Conservation (phyloP, 2,888 invertebrate species). For the Hipparchia semele region DNA sequence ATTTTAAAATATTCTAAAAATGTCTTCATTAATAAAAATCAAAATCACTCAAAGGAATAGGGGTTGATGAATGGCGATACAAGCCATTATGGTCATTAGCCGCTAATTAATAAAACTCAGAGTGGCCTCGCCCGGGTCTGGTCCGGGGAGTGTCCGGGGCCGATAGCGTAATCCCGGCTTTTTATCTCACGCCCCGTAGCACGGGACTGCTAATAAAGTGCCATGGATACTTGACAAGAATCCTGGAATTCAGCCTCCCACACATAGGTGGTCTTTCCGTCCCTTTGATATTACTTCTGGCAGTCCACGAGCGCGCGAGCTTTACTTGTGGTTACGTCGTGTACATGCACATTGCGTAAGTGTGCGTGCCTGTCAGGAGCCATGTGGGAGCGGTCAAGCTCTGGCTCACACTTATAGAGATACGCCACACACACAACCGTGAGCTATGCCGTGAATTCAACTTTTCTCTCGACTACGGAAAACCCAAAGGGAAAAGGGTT, state of each 20-base stretch:
- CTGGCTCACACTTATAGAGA: no score
- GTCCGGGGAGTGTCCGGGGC: slow-evolving; percentile 46
- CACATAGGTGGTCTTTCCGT: no score
- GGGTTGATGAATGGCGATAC: slow-evolving; percentile 20
- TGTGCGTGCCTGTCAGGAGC: no score
- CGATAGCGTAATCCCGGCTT: slow-evolving; percentile 64
- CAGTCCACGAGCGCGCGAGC: no score
- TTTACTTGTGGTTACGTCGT: no score
- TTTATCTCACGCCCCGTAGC: slow-evolving; percentile 50
- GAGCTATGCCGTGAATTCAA: no score
- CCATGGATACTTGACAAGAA: slow-evolving; percentile 10
- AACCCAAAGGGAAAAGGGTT: no score
- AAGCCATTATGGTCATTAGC: slow-evolving; percentile 33
- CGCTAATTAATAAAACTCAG: slow-evolving; percentile 48
- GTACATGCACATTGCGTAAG: no score
- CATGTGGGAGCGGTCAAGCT: no score
- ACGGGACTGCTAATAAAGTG: slow-evolving; percentile 18
- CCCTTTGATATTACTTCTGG: no score
- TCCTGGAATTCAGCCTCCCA: not conserved
- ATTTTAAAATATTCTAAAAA: not conserved
- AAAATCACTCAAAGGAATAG: slow-evolving; percentile 13
- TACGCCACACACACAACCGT: no score
- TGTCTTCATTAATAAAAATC: slow-evolving; percentile 9
- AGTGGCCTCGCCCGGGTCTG: slow-evolving; percentile 42
- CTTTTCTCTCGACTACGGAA: no score